These are phyloP conservation scores for Eilema caniola DNA, from an alignment of 2,888 invertebrate genomes.

Conservation along the genomic window DNA sequence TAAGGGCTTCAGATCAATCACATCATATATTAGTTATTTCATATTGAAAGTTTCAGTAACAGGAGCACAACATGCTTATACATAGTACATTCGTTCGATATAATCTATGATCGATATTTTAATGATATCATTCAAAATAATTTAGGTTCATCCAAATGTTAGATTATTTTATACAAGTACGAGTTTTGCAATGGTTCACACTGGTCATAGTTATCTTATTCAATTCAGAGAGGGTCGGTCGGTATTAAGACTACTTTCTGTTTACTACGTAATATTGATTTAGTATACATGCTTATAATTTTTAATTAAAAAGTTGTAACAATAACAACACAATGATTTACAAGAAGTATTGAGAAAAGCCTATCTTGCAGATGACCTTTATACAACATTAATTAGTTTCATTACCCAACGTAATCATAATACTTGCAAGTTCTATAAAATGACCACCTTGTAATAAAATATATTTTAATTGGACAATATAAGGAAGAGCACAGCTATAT, in stretches of 20 bases:
- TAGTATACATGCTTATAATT: not conserved
- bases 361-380: not conserved
- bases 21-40: too few species aligned
- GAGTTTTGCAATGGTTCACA: too few species aligned
- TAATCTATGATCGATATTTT: too few species aligned
- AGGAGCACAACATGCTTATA: too few species aligned
- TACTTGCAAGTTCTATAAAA: conserved; percentile 13
- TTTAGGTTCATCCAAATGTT: too few species aligned
- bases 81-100: too few species aligned
- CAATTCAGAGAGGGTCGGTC: too few species aligned
- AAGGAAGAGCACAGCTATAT: not conserved
- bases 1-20: too few species aligned
- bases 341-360: not conserved
- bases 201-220: too few species aligned
- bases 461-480: not conserved
- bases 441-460: not conserved
- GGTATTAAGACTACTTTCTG: not conserved
- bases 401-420: conserved; percentile 33
- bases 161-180: too few species aligned
- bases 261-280: not conserved
- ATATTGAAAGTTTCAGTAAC: too few species aligned
- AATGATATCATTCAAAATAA: too few species aligned
- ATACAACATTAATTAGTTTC: conserved; percentile 17
- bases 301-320: not conserved
- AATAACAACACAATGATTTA: not conserved